These are phyloP conservation scores for Aradophagus sp. DNA, from an alignment of 1,140 invertebrate species.

Conservation along the genomic window DNA sequence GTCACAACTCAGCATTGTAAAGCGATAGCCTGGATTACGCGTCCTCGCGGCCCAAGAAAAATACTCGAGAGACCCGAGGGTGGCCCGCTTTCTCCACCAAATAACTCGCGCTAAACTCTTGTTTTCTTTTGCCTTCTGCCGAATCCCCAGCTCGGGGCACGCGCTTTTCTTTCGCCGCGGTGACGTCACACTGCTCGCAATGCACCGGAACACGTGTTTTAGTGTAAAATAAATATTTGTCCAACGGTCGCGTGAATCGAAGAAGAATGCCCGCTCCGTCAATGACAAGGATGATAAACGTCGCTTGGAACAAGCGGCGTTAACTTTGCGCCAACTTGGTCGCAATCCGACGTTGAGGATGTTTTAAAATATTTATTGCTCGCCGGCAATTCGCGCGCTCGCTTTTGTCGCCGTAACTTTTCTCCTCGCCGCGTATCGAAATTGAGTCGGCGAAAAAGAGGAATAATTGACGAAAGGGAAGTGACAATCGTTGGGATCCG, in stretches of 20 bases:
- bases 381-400: too few relatives aligned
- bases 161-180: conserved; percentile 5
- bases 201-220: conserved; percentile 14
- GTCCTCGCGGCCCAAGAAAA: conserved; percentile 61
- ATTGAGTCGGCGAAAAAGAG: conserved; percentile 19
- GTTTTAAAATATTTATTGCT: too few relatives aligned
- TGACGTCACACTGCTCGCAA: too few relatives aligned
- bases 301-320: too few relatives aligned
- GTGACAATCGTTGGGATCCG: too few relatives aligned
- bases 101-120: conserved; percentile 16
- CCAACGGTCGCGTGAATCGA: conserved; percentile 18
- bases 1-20: conserved; percentile 57
- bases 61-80: too few relatives aligned
- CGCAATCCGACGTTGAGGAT: too few relatives aligned
- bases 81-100: conserved; percentile 8
- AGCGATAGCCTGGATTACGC: conserved; percentile 65
- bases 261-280: too few relatives aligned
- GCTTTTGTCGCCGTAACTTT: too few relatives aligned
- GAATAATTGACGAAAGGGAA: conserved; percentile 7
- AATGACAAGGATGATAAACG: too few relatives aligned
- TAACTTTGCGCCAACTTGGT: too few relatives aligned
- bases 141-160: not conserved
- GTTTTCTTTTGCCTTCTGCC: conserved; percentile 29
- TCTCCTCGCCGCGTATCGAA: too few relatives aligned
- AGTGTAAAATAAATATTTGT: conserved; percentile 25